Evolutionary conservation across 2,113 vertebrate species (phyloP), one percentile per base, ranked within the genome.

Genomic region (Cnemophilus loriae): DNA sequence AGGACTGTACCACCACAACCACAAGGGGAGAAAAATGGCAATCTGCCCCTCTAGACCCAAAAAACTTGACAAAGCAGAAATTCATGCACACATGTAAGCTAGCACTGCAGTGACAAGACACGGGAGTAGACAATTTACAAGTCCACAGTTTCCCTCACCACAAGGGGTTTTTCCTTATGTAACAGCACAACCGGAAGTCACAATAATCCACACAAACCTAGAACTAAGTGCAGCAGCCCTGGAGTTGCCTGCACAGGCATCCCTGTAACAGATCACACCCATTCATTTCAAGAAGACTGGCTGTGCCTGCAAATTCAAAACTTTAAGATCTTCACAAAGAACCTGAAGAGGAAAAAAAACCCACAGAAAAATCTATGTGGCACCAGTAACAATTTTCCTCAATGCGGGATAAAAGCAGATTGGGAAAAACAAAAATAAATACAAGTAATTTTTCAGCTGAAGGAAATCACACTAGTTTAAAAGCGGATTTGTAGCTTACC

Each of bases 261-360:
- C 19, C 32, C 59, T 81, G 26, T 32, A 75, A 70, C 28, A 57
- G 39, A 21, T 81, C 50, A 91, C 41, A 77, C 21, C 27, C n/a
- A 27, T 11, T 50, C 19, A 30, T 63, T 44, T 18, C 28, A 57
- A 83, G 19, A 39, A 65, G 6, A 32, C 50, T 65, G 37, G 6
- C 59, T 47, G 26, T 15, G 47, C 55, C 33, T 65, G 53, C 5
- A 32, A 60, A 89, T 37, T n/a, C 7, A 2, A 57, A 91, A 60
- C 28, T 60, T 73, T 4, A 37, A 39, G 21, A 20, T 46, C 37
- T 63, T 87, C 46, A 55, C 33, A 27, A 59, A 83, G 42, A 71
- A 14, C 2, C 4, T 16, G 4, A 11, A 69, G 21, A 39, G 6
- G 5, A 3, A 10, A 14, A 71, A 70, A 56, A 33, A 6, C 1